A percentile compares a stretch with the other conserved stretches of the same genome.
Evolutionary conservation across 2,888 invertebrate species (phyloP).

Genomic region (Brachypalpus laphriformis): DNA sequence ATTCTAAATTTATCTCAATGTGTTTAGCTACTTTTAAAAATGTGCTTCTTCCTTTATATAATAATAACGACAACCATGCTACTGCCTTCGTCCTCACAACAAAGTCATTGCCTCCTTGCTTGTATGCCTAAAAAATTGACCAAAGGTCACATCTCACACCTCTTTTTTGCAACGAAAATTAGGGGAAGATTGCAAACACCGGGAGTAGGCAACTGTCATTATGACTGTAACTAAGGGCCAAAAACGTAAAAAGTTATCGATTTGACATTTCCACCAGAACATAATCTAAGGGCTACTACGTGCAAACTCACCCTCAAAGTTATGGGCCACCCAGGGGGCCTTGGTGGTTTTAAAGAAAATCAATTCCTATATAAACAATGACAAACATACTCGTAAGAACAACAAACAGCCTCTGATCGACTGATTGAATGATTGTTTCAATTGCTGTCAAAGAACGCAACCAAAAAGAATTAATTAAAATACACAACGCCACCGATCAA

Average conservation of each 20-base stretch:
- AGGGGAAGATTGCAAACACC: not conserved
- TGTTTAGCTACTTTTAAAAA: not conserved
- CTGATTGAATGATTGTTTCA: conserved; percentile 21
- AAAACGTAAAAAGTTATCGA: conserved; percentile 23
- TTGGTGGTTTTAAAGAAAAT: not conserved
- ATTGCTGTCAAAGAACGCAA: conserved; percentile 26
- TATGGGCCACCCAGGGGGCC: not conserved
- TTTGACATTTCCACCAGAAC: conserved; percentile 37
- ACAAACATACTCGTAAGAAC: not conserved
- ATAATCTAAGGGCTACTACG: conserved; percentile 6
- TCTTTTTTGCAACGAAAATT: not conserved
- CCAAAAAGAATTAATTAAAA: conserved; percentile 39
- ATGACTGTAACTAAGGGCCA: not conserved
- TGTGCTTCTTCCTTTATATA: not conserved
- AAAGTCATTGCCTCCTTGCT: conserved; percentile 26
- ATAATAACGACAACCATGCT: not conserved
- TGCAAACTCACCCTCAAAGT: conserved; percentile 35
- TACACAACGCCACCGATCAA: not conserved
- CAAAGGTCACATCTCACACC: conserved; percentile 14
- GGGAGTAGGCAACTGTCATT: conserved; percentile 1
- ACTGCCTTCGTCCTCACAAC: not conserved
- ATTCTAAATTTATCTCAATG: conserved; percentile 23
- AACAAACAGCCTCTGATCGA: not conserved
- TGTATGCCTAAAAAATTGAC: too few relatives aligned
- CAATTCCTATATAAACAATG: conserved; percentile 16